Base-by-base conservation (phyloP, 1,140 invertebrate genomes). In the Drosophila lacteicornis region DNA sequence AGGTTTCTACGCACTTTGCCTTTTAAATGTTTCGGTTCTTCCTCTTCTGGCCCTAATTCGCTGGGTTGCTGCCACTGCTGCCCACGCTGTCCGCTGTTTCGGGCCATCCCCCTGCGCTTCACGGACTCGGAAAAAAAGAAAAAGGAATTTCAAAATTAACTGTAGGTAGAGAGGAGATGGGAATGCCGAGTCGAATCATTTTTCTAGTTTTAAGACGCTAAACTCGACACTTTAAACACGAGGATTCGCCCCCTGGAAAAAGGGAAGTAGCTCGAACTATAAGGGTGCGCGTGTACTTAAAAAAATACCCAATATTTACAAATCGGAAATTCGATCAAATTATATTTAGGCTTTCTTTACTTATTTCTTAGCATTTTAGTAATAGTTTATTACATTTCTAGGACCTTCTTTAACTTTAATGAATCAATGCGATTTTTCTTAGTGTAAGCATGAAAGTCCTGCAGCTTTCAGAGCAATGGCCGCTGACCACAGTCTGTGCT, bases 211-310 rank as follows among this genome's bases (percentile, higher is more conserved):
- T 75, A 80, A 80, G 69, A 69, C 69, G 63, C 60, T 75, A 81
- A 85, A 85, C 79, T 90, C 85, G 85, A 90, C 85, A 90, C 85
- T 90, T 90, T 90, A 90, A 90, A 91, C 82, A 76, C 79, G 47
- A 51, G 45, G 70, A 38, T 66, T 56, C 70, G 74, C 79, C 85
- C 75, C 59, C 67, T 17, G 2, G 19, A 45, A 50, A 46, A 33
- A 36, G 22, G 9, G 22, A 40, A 45, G 43, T 76, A 46, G 58
- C 60, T 56, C 27, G 22, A 50, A 6, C 9, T 43, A 38, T 33
- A 49, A 46, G 15, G 49, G 15, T 42, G 30, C 5, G 1, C 17
- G 4, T 47, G 15, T 36, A 49, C 65, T 40, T 12, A 50, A 2
- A 53, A 33, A 57, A 55, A 0, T 13, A 1, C 19, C 7, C 4